phyloP scores from a whole-genome alignment of 1,140 invertebrate genomes.

The Drosophila pseudoobscura region DNA sequence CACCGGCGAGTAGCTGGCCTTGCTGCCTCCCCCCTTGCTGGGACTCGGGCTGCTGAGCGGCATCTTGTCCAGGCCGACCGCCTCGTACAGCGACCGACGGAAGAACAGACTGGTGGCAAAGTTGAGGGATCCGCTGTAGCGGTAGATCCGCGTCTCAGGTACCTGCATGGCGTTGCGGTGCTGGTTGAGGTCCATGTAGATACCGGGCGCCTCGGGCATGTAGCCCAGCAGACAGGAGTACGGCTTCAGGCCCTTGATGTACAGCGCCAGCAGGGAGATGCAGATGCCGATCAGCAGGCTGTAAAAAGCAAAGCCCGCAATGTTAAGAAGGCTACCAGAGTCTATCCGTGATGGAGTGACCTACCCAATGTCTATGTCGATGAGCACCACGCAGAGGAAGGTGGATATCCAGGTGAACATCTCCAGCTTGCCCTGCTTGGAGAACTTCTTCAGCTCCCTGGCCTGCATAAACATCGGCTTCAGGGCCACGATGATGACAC shows the following conservation, averaged over 20 bases:
- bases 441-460: slow-evolving; percentile 88
- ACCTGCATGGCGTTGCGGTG: slow-evolving; percentile 74
- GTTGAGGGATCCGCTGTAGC: slow-evolving; percentile 77
- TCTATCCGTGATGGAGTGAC: neutral
- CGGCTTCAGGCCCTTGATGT: slow-evolving; percentile 79
- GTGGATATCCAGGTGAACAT: slow-evolving; percentile 94
- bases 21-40: slow-evolving; percentile 16
- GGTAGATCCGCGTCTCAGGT: slow-evolving; percentile 75
- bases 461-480: slow-evolving; percentile 95
- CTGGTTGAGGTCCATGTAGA: slow-evolving; percentile 78
- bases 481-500: slow-evolving; percentile 95
- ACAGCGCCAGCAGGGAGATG: slow-evolving; percentile 69
- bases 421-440: slow-evolving; percentile 91
- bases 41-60: slow-evolving; percentile 10
- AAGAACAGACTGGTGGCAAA: slow-evolving; percentile 76
- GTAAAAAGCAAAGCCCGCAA: neutral
- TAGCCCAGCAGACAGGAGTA: slow-evolving; percentile 69
- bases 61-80: slow-evolving; percentile 58
- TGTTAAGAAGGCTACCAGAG: too few species aligned
- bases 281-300: slow-evolving; percentile 74
- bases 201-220: slow-evolving; percentile 66
- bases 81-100: slow-evolving; percentile 63
- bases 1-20: slow-evolving; percentile 47
- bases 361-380: slow-evolving; percentile 92
- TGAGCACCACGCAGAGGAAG: slow-evolving; percentile 90